Evolutionary conservation across 1,140 invertebrate genomes (phyloP), one percentile per base, ranked within the genome.

Genomic region (Maconellicoccus hirsutus): DNA sequence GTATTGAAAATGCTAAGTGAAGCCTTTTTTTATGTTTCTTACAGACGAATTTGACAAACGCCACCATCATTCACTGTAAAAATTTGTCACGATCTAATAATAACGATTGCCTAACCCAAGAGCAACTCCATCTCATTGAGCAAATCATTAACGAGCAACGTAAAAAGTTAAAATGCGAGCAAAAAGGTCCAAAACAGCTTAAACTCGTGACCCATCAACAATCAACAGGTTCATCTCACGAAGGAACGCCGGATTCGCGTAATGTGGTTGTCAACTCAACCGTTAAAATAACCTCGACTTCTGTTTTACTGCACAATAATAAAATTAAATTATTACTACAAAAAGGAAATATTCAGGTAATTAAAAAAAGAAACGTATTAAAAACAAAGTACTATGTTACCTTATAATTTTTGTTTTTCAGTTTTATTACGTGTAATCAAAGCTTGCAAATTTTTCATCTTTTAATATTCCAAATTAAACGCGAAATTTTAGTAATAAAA

Each of bases 321-420:
- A 52, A 52, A 52, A 52, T 52, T 16, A 52, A 52, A 52, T 52
- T 52, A 52, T 52, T 52, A 52, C n/a, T 52, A 19, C 42, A 52
- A 52, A 52, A 52, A 52, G 42, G 42, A 52, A 52, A 52, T 52
- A 52, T 52, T 52, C 42, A 52, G 42, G 42, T 52, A 52, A 52
- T 52, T 52, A 52, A 52, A 52, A 52, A 19, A 2, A 52, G 42
- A 33, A 33, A 33, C 29, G 29, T 33, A 33, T 6, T 33, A 33
- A 33, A n/a, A n/a, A n/a, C n/a, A n/a, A n/a, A n/a, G n/a, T n/a
- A n/a, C n/a, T n/a, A n/a, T n/a, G n/a, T n/a, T n/a, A n/a, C n/a
- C n/a, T n/a, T n/a, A n/a, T n/a, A n/a, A n/a, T n/a, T n/a, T n/a
- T n/a, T n/a, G n/a, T n/a, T n/a, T n/a, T n/a, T n/a, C n/a, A n/a